Evolutionary conservation across 2,888 invertebrate species (phyloP).

Genomic region (Cheilosia pagana): DNA sequence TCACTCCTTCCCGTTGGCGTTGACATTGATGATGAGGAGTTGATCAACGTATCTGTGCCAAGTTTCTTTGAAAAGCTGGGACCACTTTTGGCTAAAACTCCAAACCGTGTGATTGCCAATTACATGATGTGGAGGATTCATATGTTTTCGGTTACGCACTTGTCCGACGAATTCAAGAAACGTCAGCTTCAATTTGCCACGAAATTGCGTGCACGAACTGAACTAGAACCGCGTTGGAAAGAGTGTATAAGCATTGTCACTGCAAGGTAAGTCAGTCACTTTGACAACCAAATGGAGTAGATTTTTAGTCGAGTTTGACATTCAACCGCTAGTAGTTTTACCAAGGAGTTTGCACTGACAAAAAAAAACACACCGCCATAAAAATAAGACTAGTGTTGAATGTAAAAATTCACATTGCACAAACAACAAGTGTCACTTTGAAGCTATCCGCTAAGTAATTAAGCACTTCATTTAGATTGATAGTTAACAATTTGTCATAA

Average conservation of each 20-base stretch:
- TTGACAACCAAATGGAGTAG: too few relatives aligned
- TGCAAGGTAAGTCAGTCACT: constrained; percentile 85
- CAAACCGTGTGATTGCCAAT: constrained; percentile 90
- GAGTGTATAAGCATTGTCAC: constrained; percentile 93
- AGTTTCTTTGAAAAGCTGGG: constrained; percentile 90
- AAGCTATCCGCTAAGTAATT: too few relatives aligned
- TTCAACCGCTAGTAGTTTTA: too few relatives aligned
- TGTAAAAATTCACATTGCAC: too few relatives aligned
- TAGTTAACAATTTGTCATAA: too few relatives aligned
- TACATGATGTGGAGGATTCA: constrained; percentile 97
- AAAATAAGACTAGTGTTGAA: too few relatives aligned
- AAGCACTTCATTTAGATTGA: too few relatives aligned
- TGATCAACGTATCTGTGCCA: constrained; percentile 93
- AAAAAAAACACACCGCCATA: too few relatives aligned
- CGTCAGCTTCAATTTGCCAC: constrained; percentile 92
- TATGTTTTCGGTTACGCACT: constrained; percentile 90
- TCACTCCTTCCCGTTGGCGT: constrained; percentile 88
- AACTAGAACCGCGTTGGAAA: constrained; percentile 95
- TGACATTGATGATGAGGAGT: constrained; percentile 87
- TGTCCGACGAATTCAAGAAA: constrained; percentile 90
- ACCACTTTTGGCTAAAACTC: constrained; percentile 85
- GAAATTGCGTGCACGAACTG: constrained; percentile 92
- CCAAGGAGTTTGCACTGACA: too few relatives aligned
- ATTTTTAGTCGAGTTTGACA: too few relatives aligned
- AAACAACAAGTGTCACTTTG: too few relatives aligned